A percentile compares a stretch with the other conserved stretches of the same genome.
Evolutionary conservation across 2,797 vertebrate genomes (phyloP).

Genomic region (Tokudaia muenninki): DNA sequence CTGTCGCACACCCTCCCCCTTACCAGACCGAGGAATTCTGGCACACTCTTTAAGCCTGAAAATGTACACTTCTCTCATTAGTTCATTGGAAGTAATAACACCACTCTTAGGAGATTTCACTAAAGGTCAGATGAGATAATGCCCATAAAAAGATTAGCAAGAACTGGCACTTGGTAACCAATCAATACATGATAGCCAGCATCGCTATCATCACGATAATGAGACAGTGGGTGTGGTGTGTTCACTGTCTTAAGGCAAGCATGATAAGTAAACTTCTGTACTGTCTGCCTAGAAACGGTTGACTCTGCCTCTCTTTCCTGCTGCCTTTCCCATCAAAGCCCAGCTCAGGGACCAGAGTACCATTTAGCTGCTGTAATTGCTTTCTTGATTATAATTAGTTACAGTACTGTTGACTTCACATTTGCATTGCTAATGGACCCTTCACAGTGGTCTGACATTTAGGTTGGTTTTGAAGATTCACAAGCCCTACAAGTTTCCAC

Average conservation of each 20-base stretch:
- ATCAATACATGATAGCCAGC: conserved; percentile 26
- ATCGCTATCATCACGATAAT: neutral
- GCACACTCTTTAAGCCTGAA: neutral
- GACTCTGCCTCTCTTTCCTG: conserved; percentile 4
- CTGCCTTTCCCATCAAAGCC: neutral
- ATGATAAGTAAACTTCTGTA: neutral
- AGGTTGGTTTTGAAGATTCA: conserved; percentile 8
- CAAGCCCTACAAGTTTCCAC: conserved; percentile 1
- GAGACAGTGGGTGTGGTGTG: neutral
- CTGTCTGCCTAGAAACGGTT: neutral
- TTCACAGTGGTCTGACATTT: conserved; percentile 41
- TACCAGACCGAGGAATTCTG: neutral
- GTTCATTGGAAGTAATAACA: conserved; percentile 21
- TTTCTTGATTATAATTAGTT: conserved; percentile 64
- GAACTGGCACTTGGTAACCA: neutral
- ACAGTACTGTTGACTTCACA: neutral
- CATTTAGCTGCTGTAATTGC: neutral
- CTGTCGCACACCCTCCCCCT: neutral
- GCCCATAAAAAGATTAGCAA: conserved; percentile 1
- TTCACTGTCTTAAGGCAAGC: conserved; percentile 21
- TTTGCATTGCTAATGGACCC: conserved; percentile 53
- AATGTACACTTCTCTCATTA: neutral
- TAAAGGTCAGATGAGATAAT: conserved; percentile 26
- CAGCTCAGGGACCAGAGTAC: neutral
- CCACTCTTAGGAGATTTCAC: neutral